These are phyloP conservation scores for Philereme transversata DNA, from an alignment of 2,888 invertebrate genomes.

Conservation along the genomic window DNA sequence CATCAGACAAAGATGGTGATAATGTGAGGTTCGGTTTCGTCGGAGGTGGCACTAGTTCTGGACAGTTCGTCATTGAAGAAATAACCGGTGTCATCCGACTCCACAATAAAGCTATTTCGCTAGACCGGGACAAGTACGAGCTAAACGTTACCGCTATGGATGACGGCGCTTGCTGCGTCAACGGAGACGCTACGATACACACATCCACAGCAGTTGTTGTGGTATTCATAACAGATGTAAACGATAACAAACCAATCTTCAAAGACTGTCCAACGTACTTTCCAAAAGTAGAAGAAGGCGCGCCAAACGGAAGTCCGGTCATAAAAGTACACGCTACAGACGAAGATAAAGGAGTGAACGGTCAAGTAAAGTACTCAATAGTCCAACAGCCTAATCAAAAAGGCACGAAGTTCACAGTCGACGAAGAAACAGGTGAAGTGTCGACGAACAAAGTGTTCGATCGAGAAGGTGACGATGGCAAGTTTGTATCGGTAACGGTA, in stretches of 20 bases:
- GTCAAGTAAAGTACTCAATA: conserved; percentile 98
- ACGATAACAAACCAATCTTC: conserved; percentile 98
- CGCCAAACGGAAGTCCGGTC: conserved; percentile 96
- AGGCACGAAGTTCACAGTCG: conserved; percentile 97
- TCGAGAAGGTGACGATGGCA: conserved; percentile 97
- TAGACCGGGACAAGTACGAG: conserved; percentile 97
- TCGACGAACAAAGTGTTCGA: conserved; percentile 98
- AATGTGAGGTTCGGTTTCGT: conserved; percentile 97
- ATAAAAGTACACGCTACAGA: conserved; percentile 97
- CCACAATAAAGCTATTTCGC: conserved; percentile 92
- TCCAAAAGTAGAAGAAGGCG: conserved; percentile 97
- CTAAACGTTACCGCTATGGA: conserved; percentile 98
- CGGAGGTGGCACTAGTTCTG: conserved; percentile 94
- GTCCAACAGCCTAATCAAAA: conserved; percentile 97
- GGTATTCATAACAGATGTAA: conserved; percentile 98
- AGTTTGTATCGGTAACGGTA: conserved; percentile 97
- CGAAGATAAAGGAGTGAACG: conserved; percentile 97
- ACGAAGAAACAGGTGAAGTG: conserved; percentile 97
- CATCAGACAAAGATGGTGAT: conserved; percentile 98
- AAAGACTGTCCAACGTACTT: conserved; percentile 96
- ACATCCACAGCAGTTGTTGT: conserved; percentile 97
- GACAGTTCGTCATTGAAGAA: conserved; percentile 97
- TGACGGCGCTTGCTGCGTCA: conserved; percentile 98
- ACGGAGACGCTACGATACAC: conserved; percentile 93
- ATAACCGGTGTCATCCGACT: conserved; percentile 97